A percentile compares a stretch with the other conserved stretches of the same genome.
Conservation (phyloP, 2,888 invertebrate species). For the Rhingia campestris region DNA sequence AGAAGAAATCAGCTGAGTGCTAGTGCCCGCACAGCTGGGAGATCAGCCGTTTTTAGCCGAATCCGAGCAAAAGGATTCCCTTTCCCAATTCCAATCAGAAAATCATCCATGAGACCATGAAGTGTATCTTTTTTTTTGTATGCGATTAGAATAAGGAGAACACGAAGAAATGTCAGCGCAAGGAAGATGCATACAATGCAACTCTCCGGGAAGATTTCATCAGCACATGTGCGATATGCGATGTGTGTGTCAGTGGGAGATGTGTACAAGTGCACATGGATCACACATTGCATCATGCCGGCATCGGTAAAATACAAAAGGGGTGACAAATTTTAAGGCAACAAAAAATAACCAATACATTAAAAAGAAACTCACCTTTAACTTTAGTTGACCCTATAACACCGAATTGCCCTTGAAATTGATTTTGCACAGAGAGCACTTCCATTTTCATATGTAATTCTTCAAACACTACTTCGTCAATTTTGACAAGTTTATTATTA, state of each 20-base stretch:
- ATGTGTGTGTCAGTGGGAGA: not conserved
- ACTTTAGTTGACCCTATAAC: slow-evolving; percentile 84
- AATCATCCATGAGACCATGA: too few species aligned
- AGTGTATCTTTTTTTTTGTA: slow-evolving; percentile 8
- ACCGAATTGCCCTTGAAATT: slow-evolving; percentile 89
- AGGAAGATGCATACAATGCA: slow-evolving; percentile 2
- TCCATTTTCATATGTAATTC: slow-evolving; percentile 86
- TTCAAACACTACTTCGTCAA: slow-evolving; percentile 79
- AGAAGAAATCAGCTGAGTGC: slow-evolving; percentile 65
- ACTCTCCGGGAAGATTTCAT: slow-evolving; percentile 53
- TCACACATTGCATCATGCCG: slow-evolving; percentile 64
- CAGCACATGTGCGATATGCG: slow-evolving; percentile 22
- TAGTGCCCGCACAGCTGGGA: slow-evolving; percentile 81
- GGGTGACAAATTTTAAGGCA: not conserved
- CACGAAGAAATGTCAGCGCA: not conserved
- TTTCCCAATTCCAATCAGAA: not conserved
- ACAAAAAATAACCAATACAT: not conserved
- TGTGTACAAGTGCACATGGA: slow-evolving; percentile 20
- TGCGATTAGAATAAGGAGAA: not conserved
- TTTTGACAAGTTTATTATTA: slow-evolving; percentile 76
- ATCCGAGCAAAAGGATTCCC: slow-evolving; percentile 14
- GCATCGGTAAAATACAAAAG: not conserved
- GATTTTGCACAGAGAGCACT: slow-evolving; percentile 90
- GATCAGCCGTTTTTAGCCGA: slow-evolving; percentile 79
- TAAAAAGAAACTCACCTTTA: slow-evolving; percentile 85